Conservation (phyloP, 35 echinoderm and acorn worm species). For the Chiridota heheva region DNA sequence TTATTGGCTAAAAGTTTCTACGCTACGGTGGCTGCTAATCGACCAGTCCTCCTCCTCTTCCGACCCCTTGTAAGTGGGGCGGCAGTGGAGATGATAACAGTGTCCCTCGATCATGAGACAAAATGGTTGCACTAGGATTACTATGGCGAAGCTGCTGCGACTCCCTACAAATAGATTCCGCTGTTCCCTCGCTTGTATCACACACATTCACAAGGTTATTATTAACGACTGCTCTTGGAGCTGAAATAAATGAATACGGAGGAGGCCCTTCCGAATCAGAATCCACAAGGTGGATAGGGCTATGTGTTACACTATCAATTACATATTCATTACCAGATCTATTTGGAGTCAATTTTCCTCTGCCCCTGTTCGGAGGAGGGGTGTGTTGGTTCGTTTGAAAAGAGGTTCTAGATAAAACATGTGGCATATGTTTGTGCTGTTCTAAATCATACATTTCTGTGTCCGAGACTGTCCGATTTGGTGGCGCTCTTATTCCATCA, state of each 20-base stretch:
- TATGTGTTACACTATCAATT: conserved; percentile 82
- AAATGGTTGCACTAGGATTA: too few relatives aligned
- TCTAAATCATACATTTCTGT: conserved; percentile 62
- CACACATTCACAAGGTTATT: conserved; percentile 83
- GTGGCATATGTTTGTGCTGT: conserved; percentile 29
- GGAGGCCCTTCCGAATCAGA: conserved; percentile 72
- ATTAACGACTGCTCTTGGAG: conserved; percentile 25
- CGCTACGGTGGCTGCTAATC: too few relatives aligned
- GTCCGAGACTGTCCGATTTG: conserved; percentile 87
- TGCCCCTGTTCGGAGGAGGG: not conserved
- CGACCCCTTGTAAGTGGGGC: too few relatives aligned
- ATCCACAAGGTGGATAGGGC: conserved; percentile 60
- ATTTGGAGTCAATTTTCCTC: not conserved
- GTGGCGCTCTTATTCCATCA: conserved; percentile 74
- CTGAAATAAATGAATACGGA: conserved; percentile 70
- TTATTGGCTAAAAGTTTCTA: too few relatives aligned
- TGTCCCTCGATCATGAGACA: too few relatives aligned
- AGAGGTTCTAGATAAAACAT: too few relatives aligned
- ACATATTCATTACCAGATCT: conserved; percentile 31
- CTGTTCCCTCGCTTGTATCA: too few relatives aligned
- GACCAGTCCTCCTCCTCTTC: too few relatives aligned
- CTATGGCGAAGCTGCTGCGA: too few relatives aligned
- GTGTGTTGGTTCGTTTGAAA: not conserved
- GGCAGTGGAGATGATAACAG: too few relatives aligned
- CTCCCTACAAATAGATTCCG: too few relatives aligned